Base-by-base conservation (phyloP, 2,888 invertebrate genomes). In the Glomeris marginata region DNA sequence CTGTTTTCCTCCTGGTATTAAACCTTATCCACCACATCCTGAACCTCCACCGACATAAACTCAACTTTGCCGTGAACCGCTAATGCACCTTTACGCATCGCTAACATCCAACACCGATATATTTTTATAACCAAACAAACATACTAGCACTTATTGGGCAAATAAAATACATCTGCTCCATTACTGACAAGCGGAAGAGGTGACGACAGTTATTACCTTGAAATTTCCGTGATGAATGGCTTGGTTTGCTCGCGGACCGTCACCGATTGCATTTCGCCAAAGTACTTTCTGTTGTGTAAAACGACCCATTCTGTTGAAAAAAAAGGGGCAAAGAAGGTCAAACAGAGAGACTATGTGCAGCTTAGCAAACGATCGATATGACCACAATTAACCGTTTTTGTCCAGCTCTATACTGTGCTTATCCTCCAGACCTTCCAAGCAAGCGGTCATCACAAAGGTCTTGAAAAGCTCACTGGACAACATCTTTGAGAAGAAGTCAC, bases 361-460 rank as follows among this genome's bases (percentile, higher is more conserved):
- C 80, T 79, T 50, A 15, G 50, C 5, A 41, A 2, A 20, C 35
- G 13, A 28, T 13, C 21, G 43, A 42, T 13, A 18, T 18, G 8
- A 36, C 13, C 42, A 21, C n/a, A 34, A 38, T 22, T 34, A 22
- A 50, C 50, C 44, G 55, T 80, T 75, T 59, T 76, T 72, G 53
- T 77, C 75, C 36, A 86, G 66, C 62, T 75, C 72, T 59, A 82
- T 73, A 45, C 80, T 76, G 62, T 84, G 84, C 68, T 91, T 91
- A 57, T 81, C 75, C 54, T 81, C 77, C 1, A 84, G 59, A 0
- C 78, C 90, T 63, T 88, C 85, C 61, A 86, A 77, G 4, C 81
- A 77, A 1, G 88, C 76, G 11, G 81, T 78, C 43, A 87, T 67
- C 53, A 90, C 80, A 62, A 91, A 91, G 55, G 79, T 75, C 63